Base-by-base conservation (phyloP, 30 jellyfish, hydroid and myxozoan genomes). In the Hydractinia echinata region DNA sequence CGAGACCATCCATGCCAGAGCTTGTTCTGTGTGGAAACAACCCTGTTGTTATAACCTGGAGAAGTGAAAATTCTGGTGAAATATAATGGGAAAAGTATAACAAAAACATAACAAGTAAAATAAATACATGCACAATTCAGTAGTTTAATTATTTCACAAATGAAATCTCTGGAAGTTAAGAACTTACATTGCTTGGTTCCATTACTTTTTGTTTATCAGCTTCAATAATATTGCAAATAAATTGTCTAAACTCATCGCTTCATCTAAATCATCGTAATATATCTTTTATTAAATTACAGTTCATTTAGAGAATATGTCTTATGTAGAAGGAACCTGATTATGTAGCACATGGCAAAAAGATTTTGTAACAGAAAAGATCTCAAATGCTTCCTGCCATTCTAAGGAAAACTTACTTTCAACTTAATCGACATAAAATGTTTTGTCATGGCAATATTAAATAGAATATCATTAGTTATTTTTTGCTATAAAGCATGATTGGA, bases 1-100 rank as follows among this genome's bases (percentile, higher is more conserved):
- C 15, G 92, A 82, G 30, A 76, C 82, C 96, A 87, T 87, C 96
- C 96, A 87, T 4, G 88, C 82, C 6, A 87, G 79, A 8, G 96
- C 96, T 64, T 87, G 96, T 73, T 81, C 76, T 87, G 68, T 87
- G 96, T 10, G 79, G 64, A 55, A 54, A 87, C 60, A 87, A 73
- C 11, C 6, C 10, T 74, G 91, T 82, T 77, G 76, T 87, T 30
- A 87, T 16, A 48, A 81, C 84, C 96, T 87, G 39, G 9, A 81
- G 53, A 81, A 67, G 19, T 0, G 18, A 52, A 15, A 44, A 61
- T 16, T 30, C 44, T 19, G 4, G 14, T 14, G 3, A 60, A 1
- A 60, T 1, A 68, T n/a, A 48, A 68, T 68, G 54, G 14, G 3
- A n/a, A 60, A 13, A 60, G 1, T 14, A 13, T 14, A 13, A 60